Percentiles rank a stretch among this genome's conserved stretches.
Conservation (phyloP, 1,140 invertebrate species). For the Trichonephila clavipes region DNA sequence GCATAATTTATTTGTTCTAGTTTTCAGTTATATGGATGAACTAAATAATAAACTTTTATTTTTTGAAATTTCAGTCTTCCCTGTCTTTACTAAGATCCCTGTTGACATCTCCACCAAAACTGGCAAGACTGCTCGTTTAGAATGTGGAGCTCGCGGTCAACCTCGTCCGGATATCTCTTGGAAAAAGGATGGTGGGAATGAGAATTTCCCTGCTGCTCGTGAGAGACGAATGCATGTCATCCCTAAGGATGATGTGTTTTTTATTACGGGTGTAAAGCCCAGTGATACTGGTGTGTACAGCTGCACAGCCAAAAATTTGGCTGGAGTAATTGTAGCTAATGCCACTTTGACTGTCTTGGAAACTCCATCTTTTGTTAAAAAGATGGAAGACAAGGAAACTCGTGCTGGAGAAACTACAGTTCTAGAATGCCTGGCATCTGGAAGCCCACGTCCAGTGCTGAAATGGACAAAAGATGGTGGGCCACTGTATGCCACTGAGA, state of each 20-base stretch:
- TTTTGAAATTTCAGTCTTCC: conserved; percentile 82
- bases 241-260: conserved; percentile 93
- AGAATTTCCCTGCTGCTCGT: conserved; percentile 95
- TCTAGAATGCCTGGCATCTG: conserved; percentile 91
- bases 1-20: too few species aligned
- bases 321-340: conserved; percentile 92
- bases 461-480: conserved; percentile 93
- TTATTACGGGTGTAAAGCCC: conserved; percentile 93
- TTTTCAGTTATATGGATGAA: too few species aligned
- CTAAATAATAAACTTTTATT: background rate
- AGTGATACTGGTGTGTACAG: conserved; percentile 95
- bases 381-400: conserved; percentile 91
- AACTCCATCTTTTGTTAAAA: conserved; percentile 90
- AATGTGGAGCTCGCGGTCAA: conserved; percentile 94
- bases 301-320: conserved; percentile 94
- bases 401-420: conserved; percentile 89
- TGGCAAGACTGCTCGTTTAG: conserved; percentile 91
- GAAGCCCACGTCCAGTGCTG: conserved; percentile 91
- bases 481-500: conserved; percentile 85
- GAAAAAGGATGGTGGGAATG: conserved; percentile 96
- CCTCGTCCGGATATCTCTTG: conserved; percentile 94
- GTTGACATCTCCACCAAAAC: conserved; percentile 90
- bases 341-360: conserved; percentile 93
- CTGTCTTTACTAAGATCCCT: conserved; percentile 89
- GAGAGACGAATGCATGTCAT: conserved; percentile 96